A percentile compares a stretch with the other conserved stretches of the same genome.
Conservation (phyloP, 2,888 invertebrate genomes). For the Hymenopus coronatus region DNA sequence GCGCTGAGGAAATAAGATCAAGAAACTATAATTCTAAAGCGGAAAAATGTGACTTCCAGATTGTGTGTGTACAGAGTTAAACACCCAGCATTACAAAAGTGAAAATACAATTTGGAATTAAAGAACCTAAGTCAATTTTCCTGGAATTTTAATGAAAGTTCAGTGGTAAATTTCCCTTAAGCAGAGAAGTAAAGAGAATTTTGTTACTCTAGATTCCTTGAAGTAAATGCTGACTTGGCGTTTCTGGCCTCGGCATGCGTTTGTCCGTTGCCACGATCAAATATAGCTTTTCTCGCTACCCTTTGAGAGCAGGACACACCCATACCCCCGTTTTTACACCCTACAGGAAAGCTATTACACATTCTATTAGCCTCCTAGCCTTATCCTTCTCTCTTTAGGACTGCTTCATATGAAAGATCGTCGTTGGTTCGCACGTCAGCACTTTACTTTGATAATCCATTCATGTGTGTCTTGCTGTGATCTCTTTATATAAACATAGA, state of each 20-base stretch:
- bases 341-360: constrained; percentile 12
- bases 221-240: not conserved
- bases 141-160: too few species aligned
- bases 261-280: not conserved
- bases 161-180: not conserved
- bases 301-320: not conserved
- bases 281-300: not conserved
- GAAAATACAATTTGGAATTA: too few species aligned
- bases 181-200: not conserved
- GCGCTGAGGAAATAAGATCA: too few species aligned
- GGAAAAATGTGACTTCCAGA: too few species aligned
- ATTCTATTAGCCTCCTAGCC: constrained; percentile 3
- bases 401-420: constrained; percentile 9
- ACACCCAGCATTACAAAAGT: too few species aligned
- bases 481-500: not conserved
- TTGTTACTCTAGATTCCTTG: not conserved
- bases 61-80: too few species aligned
- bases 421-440: not conserved
- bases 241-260: not conserved
- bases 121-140: too few species aligned
- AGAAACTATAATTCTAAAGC: too few species aligned
- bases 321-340: not conserved
- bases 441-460: constrained; percentile 16
- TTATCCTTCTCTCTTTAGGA: not conserved
- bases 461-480: constrained; percentile 12